Evolutionary conservation across 2,797 vertebrate species (phyloP).

Genomic region (Tolypeutes matacus): DNA sequence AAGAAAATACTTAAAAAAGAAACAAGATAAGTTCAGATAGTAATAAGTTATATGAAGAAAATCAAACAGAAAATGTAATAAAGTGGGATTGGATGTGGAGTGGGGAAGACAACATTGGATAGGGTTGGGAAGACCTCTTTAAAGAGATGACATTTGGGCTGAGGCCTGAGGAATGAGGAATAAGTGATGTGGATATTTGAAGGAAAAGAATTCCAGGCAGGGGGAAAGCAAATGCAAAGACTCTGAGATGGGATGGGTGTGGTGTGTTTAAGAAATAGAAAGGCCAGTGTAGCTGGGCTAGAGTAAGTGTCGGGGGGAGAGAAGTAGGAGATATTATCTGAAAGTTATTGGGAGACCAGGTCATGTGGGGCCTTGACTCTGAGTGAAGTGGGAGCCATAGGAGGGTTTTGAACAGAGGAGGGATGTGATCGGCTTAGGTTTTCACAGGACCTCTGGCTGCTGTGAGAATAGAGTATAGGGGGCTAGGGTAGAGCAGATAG

Average conservation of each 20-base stretch:
- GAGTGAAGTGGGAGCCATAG: not conserved
- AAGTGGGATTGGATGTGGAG: not conserved
- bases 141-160: not conserved
- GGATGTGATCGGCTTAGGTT: conserved; percentile 11
- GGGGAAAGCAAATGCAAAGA: conserved; percentile 24
- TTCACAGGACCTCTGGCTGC: not conserved
- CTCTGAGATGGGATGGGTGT: not conserved
- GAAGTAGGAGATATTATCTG: not conserved
- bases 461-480: conserved; percentile 8
- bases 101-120: not conserved
- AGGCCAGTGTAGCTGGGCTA: not conserved
- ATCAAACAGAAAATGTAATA: conserved; percentile 27
- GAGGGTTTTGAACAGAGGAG: too few relatives aligned
- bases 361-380: conserved; percentile 52
- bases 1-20: conserved; percentile 28
- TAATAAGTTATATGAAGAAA: conserved; percentile 29
- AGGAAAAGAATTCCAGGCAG: too few relatives aligned
- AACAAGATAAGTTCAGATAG: not conserved
- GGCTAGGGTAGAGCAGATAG: not conserved
- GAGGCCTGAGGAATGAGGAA: not conserved
- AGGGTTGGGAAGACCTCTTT: not conserved
- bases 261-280: conserved; percentile 52
- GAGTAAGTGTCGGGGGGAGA: not conserved
- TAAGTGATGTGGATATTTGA: not conserved
- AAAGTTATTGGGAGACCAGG: too few relatives aligned